Evolutionary conservation across 2,797 vertebrate species (phyloP).

Genomic region (Pelobates cultripes): DNA sequence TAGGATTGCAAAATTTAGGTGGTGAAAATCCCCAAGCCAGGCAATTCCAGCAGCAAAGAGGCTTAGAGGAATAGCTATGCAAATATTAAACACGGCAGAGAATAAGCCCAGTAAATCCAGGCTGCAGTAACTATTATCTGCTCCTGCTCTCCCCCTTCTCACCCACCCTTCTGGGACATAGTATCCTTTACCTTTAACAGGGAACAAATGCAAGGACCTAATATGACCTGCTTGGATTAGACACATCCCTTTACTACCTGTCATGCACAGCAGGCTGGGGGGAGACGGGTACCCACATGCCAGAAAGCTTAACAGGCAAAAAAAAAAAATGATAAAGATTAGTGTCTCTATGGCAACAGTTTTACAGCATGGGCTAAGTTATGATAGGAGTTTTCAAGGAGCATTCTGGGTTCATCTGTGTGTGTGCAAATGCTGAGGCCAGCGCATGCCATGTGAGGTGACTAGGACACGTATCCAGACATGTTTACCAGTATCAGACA

Average conservation of each 20-base stretch:
- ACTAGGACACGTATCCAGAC: neutral
- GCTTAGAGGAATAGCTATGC: constrained; percentile 46
- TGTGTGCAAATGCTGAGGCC: neutral
- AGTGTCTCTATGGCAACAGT: constrained; percentile 72
- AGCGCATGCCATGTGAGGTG: constrained; percentile 8
- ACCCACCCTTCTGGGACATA: neutral
- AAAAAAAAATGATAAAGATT: constrained; percentile 67
- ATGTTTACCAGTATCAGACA: neutral
- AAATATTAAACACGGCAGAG: constrained; percentile 43
- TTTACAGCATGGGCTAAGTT: constrained; percentile 54
- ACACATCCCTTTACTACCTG: neutral
- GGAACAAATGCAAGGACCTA: neutral
- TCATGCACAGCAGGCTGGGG: neutral
- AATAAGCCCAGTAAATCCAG: constrained; percentile 41
- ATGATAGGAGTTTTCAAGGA: constrained; percentile 14
- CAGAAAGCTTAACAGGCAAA: constrained; percentile 63
- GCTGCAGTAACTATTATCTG: constrained; percentile 4
- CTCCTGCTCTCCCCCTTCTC: neutral
- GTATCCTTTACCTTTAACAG: neutral
- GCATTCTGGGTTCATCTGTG: neutral
- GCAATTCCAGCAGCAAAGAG: constrained; percentile 45
- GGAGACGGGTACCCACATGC: constrained; percentile 11
- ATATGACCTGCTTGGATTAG: too few species aligned
- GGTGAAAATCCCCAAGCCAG: constrained; percentile 44
- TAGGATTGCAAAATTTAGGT: constrained; percentile 42